phyloP scores from a whole-genome alignment of 1,140 invertebrate genomes.

The Theocolax elegans region DNA sequence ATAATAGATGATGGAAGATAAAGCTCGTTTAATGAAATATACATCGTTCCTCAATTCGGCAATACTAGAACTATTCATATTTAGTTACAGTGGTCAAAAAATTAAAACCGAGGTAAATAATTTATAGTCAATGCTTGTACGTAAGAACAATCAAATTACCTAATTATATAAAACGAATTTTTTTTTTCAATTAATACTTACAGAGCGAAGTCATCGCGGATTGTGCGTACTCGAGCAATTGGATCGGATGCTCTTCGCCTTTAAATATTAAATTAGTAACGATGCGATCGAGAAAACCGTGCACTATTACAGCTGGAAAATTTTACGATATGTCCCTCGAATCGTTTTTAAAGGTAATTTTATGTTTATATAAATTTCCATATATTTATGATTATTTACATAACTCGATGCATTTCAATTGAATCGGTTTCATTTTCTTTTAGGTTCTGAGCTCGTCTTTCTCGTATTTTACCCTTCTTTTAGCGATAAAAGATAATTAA shows the following conservation, averaged over 20 bases:
- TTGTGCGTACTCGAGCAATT: conserved; percentile 47
- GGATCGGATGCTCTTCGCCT: conserved; percentile 40
- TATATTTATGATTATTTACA: not conserved
- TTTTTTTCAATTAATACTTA: not conserved
- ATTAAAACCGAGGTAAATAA: conserved; percentile 50
- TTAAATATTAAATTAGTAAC: conserved; percentile 49
- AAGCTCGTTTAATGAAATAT: conserved; percentile 45
- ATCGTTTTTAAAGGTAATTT: conserved; percentile 25
- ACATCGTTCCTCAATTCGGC: conserved; percentile 47
- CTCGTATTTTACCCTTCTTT: conserved; percentile 54
- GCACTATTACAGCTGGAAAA: conserved; percentile 53
- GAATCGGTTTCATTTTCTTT: too few species aligned
- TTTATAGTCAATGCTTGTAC: not conserved
- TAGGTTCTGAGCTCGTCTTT: conserved; percentile 57
- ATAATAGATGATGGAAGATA: conserved; percentile 51
- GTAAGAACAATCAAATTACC: not conserved
- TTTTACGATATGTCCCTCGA: conserved; percentile 54
- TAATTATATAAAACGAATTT: not conserved
- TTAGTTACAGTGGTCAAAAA: conserved; percentile 53
- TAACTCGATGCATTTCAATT: too few species aligned
- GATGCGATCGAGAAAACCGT: conserved; percentile 46
- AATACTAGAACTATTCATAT: conserved; percentile 57
- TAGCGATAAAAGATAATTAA: conserved; percentile 39
- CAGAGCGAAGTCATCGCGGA: conserved; percentile 51
- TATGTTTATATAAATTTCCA: not conserved